Evolutionary conservation across 64 coral and sea anemone species (phyloP).

Genomic region (Stylophora pistillata): DNA sequence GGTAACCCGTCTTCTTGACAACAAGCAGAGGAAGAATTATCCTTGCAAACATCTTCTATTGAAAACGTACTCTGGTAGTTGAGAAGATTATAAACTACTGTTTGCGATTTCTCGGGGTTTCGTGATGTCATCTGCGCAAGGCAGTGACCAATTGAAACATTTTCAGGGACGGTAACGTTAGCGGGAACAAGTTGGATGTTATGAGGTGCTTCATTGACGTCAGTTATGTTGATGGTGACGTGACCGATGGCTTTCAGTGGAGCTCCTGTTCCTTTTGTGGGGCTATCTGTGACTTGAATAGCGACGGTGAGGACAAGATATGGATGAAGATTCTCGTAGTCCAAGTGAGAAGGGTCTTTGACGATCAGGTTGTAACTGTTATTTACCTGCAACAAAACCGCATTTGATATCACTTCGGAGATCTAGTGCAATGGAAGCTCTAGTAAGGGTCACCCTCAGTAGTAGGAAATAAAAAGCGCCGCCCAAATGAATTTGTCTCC

Average conservation of each 20-base stretch:
- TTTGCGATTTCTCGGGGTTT: constrained; percentile 69
- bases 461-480: too few relatives aligned
- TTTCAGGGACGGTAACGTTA: constrained; percentile 55
- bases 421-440: too few relatives aligned
- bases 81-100: constrained; percentile 46
- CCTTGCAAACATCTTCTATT: constrained; percentile 17
- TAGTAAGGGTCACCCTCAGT: too few relatives aligned
- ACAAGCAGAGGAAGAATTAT: constrained; percentile 17
- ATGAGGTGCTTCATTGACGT: constrained; percentile 68
- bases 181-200: constrained; percentile 33
- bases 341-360: constrained; percentile 57
- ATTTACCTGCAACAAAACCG: constrained; percentile 53
- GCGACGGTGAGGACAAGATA: constrained; percentile 34
- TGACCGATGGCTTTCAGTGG: constrained; percentile 26
- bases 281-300: constrained; percentile 62
- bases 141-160: constrained; percentile 61
- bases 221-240: constrained; percentile 40
- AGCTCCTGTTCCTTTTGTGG: constrained; percentile 1
- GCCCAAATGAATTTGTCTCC: too few relatives aligned
- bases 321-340: constrained; percentile 61
- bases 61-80: constrained; percentile 48
- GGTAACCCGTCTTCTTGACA: not conserved
- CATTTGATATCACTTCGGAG: not conserved
- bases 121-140: constrained; percentile 52
- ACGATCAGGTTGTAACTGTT: constrained; percentile 48